These are phyloP conservation scores for Amazona ochrocephala DNA, from an alignment of 2,797 vertebrate genomes.

Conservation along the genomic window DNA sequence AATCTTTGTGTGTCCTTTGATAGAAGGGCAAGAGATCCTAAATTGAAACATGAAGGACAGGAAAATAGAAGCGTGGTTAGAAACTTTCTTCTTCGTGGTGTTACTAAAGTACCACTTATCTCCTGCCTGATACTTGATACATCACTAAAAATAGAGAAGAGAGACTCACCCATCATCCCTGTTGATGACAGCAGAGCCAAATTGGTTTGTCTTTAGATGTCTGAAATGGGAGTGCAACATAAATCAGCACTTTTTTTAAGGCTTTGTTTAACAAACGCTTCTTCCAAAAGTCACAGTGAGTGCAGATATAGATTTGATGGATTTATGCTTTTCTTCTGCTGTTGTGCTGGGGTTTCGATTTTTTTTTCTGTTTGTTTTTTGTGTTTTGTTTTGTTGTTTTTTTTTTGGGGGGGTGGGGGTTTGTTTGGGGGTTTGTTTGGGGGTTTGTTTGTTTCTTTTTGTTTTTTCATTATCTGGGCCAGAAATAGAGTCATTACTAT, in stretches of 20 bases:
- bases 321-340: background rate
- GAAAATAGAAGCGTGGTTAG: background rate
- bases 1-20: background rate
- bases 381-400: too few relatives aligned
- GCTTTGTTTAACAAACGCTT: slow-evolving; percentile 13
- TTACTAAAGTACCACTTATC: background rate
- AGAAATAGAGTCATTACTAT: background rate
- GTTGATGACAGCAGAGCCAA: background rate
- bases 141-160: slow-evolving; percentile 41
- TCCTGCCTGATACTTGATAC: background rate
- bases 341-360: background rate
- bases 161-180: background rate
- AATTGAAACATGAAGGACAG: background rate
- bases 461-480: background rate
- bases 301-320: background rate
- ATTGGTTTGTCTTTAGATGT: background rate
- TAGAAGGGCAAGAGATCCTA: background rate
- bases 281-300: background rate
- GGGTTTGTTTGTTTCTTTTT: background rate
- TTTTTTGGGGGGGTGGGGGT: background rate
- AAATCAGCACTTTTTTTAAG: background rate
- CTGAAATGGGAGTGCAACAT: background rate
- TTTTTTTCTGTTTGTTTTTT: background rate
- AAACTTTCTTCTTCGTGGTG: background rate
- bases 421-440: background rate